Evolutionary conservation across 2,888 invertebrate genomes (phyloP), one percentile per base, ranked within the genome.

Genomic region (Idaea dimidiata): DNA sequence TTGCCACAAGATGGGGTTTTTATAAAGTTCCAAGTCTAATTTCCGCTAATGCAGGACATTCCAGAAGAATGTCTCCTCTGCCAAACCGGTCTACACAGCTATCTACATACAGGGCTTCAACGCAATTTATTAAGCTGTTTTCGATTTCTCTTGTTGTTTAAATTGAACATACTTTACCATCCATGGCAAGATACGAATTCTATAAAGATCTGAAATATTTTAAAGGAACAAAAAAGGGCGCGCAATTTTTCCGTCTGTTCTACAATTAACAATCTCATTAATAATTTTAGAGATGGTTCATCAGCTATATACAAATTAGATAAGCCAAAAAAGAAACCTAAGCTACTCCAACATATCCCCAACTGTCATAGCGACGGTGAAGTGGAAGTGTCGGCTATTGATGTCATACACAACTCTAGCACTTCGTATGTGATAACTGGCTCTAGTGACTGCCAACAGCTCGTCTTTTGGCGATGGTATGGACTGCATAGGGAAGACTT

Each of bases 301-400:
- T 72, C 80, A 54, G 74, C 86, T 57, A 72, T 88, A 16, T 91
- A 84, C 66, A 65, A 71, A 67, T 56, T 75, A 7, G 67, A 78
- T 32, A 70, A 82, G 62, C 70, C 74, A 16, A 75, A 63, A 31
- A 70, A 66, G 17, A 78, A 69, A 54, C 91, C 92, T 53, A 61
- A 63, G 18, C 67, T 85, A 57, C 65, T 84, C 1, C 74, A 74
- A 58, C 83, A 88, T 62, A 80, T 87, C 33, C 64, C 74, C 61
- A 81, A 90, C 70, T 88, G 90, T 60, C 87, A 88, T 68, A 69
- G 83, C 6, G 69, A 79, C 69, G 91, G 91, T 0, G 61, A 67
- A 10, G 78, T 80, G 3, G 91, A 91, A 73, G 89, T 92, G 1
- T 78, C 89, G 1, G 85, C 87, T 1, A 89, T 91, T 1, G 92